These are phyloP conservation scores for Chaetodon trifasciatus DNA, from an alignment of 2,797 vertebrate species.

Conservation along the genomic window DNA sequence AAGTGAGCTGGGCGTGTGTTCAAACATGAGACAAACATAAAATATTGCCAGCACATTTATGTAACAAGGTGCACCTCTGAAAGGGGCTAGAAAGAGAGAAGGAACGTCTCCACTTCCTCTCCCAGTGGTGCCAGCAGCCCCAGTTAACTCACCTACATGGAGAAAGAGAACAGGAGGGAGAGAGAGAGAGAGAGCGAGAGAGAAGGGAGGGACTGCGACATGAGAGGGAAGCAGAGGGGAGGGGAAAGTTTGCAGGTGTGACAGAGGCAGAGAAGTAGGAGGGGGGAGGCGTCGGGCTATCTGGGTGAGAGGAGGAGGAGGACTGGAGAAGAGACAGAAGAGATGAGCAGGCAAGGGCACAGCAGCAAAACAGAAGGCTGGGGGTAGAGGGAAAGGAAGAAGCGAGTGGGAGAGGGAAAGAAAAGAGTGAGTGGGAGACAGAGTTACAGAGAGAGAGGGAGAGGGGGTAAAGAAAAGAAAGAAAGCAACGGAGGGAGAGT, in stretches of 20 bases:
- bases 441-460: constrained; percentile 10
- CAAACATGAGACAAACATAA: constrained; percentile 36
- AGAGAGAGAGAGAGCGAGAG: constrained; percentile 35
- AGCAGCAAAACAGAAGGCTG: constrained; percentile 81
- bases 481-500: constrained; percentile 70
- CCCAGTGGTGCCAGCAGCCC: constrained; percentile 84
- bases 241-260: constrained; percentile 86
- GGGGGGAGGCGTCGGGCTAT: constrained; percentile 74
- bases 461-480: constrained; percentile 33
- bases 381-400: constrained; percentile 75
- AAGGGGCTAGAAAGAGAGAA: constrained; percentile 19
- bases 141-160: constrained; percentile 86
- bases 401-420: constrained; percentile 72
- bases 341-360: constrained; percentile 84
- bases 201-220: constrained; percentile 70
- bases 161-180: constrained; percentile 70
- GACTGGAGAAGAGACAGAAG: constrained; percentile 74
- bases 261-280: constrained; percentile 74
- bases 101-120: constrained; percentile 62
- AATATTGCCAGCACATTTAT: constrained; percentile 58
- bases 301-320: constrained; percentile 77
- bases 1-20: constrained; percentile 3
- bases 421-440: constrained; percentile 73
- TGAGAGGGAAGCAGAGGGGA: constrained; percentile 70
- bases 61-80: constrained; percentile 59